phyloP scores from a whole-genome alignment of 2,888 invertebrate species.

The Nephrotoma guestfalica region DNA sequence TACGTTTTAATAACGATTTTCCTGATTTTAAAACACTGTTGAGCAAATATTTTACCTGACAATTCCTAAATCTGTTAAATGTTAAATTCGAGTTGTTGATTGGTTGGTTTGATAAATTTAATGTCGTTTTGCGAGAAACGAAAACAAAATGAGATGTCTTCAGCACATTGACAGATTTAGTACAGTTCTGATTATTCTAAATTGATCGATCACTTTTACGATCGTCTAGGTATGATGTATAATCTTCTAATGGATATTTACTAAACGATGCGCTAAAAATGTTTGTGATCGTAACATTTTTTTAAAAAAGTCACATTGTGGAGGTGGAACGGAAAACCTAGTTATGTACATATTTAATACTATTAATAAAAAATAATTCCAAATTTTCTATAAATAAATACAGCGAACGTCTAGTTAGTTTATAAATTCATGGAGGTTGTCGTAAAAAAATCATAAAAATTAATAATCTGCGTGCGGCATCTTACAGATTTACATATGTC shows the following conservation, averaged over 20 bases:
- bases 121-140: neutral
- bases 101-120: too few species aligned
- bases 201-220: neutral
- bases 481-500: neutral
- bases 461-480: neutral
- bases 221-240: neutral
- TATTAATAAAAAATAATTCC: neutral
- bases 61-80: too few species aligned
- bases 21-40: neutral
- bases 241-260: neutral
- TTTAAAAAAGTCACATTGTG: neutral
- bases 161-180: neutral
- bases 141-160: too few species aligned
- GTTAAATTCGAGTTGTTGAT: too few species aligned
- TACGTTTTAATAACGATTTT: neutral
- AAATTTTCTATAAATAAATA: neutral
- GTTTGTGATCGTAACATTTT: neutral
- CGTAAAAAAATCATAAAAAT: neutral
- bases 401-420: neutral
- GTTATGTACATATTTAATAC: neutral
- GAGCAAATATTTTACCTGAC: neutral
- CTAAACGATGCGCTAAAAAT: neutral
- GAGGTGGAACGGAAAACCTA: neutral
- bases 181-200: neutral
- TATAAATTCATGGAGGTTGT: neutral